Conservation (phyloP, 1,140 invertebrate species). For the Aphaenogaster rudis region DNA sequence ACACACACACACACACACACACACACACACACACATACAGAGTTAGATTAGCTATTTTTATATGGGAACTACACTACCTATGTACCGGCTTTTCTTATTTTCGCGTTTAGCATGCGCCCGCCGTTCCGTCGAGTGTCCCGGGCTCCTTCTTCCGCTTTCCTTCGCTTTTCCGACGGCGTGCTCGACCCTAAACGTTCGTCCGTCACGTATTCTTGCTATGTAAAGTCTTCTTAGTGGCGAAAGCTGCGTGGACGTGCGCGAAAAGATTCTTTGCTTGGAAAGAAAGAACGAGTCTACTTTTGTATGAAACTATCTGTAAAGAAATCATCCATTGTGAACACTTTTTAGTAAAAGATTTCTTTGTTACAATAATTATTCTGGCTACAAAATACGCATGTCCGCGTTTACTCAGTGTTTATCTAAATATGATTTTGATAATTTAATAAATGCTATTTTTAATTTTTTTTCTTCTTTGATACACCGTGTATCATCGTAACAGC, state of each 20-base stretch:
- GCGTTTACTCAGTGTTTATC: background rate
- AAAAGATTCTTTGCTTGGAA: constrained; percentile 50
- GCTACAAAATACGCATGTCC: background rate
- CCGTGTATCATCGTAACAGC: background rate
- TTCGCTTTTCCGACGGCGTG: constrained; percentile 40
- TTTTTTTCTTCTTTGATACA: background rate
- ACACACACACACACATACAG: too few relatives aligned
- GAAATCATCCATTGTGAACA: background rate
- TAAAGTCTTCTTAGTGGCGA: constrained; percentile 77
- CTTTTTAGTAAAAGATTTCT: background rate
- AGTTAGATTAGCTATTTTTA: constrained; percentile 55
- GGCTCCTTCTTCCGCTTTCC: constrained; percentile 53
- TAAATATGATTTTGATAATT: background rate
- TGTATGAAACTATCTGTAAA: constrained; percentile 5
- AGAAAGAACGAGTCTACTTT: constrained; percentile 28
- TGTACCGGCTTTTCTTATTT: constrained; percentile 39
- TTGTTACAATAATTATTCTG: background rate
- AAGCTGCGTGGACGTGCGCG: constrained; percentile 72
- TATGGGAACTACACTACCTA: constrained; percentile 31
- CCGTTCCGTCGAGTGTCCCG: constrained; percentile 40
- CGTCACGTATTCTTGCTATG: constrained; percentile 79
- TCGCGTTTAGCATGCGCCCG: constrained; percentile 47
- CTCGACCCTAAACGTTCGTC: constrained; percentile 73
- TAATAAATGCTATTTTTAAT: background rate
- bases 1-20: too few relatives aligned